Conservation (phyloP, 2,113 vertebrate genomes). For the Spea bombifrons region DNA sequence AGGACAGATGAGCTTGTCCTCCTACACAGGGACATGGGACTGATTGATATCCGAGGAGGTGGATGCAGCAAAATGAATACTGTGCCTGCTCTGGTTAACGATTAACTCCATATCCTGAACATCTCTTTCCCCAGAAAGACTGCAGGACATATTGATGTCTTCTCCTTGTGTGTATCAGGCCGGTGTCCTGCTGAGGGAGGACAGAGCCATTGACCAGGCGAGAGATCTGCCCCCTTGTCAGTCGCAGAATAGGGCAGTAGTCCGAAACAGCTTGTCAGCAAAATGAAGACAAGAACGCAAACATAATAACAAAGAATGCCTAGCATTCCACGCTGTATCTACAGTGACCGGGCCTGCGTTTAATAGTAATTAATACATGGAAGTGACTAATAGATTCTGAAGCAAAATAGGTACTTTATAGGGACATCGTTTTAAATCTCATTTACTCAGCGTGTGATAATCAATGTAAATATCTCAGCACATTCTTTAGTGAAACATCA, state of each 20-base stretch:
- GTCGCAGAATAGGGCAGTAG: conserved; percentile 26
- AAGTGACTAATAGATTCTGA: background rate
- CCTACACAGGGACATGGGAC: conserved; percentile 27
- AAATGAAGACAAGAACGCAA: conserved; percentile 23
- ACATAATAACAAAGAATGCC: conserved; percentile 22
- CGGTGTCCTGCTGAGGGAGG: conserved; percentile 30
- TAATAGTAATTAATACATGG: background rate
- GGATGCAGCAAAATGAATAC: conserved; percentile 29
- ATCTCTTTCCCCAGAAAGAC: conserved; percentile 12
- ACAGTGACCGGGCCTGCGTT: background rate
- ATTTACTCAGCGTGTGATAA: too few relatives aligned
- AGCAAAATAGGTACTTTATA: background rate
- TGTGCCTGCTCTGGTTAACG: conserved; percentile 34
- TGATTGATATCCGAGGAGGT: conserved; percentile 46
- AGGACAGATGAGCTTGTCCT: conserved; percentile 33
- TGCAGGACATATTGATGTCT: conserved; percentile 26
- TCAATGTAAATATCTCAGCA: too few relatives aligned
- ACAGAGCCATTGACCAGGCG: conserved; percentile 30
- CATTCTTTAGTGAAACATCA: too few relatives aligned
- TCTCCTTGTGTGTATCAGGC: conserved; percentile 1
- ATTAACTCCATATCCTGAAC: conserved; percentile 25
- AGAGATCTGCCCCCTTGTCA: conserved; percentile 18
- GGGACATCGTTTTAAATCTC: too few relatives aligned
- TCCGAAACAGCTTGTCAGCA: conserved; percentile 31
- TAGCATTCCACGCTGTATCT: conserved; percentile 17